Evolutionary conservation across 2,888 invertebrate genomes (phyloP).

Genomic region (Morpho achilles): DNA sequence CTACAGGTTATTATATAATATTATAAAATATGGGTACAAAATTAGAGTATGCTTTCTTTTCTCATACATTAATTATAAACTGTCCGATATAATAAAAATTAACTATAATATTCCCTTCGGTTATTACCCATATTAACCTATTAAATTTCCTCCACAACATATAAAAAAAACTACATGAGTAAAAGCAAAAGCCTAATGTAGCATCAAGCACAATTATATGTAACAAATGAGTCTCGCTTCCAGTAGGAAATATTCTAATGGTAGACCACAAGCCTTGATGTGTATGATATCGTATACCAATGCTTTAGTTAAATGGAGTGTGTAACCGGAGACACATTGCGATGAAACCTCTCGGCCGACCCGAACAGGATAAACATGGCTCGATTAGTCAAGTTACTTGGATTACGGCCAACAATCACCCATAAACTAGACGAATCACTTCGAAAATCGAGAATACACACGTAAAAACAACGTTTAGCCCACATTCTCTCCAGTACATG

Average conservation of each 20-base stretch:
- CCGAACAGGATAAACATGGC: slow-evolving; percentile 27
- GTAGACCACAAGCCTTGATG: slow-evolving; percentile 22
- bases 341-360: slow-evolving; percentile 32
- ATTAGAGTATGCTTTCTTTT: no score
- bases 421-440: slow-evolving; percentile 18
- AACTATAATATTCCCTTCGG: no score
- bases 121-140: no score
- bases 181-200: not conserved
- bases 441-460: not conserved
- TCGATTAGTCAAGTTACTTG: slow-evolving; percentile 32
- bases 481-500: no score
- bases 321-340: slow-evolving; percentile 43
- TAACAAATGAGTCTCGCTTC: slow-evolving; percentile 3
- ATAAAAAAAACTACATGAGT: no score
- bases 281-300: slow-evolving; percentile 31
- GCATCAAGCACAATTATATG: slow-evolving; percentile 2
- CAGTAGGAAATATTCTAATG: slow-evolving; percentile 17
- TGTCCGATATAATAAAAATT: no score
- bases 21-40: no score
- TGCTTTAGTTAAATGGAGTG: slow-evolving; percentile 39
- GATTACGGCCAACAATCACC: slow-evolving; percentile 29
- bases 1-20: no score
- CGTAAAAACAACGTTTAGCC: no score
- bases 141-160: no score
- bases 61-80: no score